Evolutionary conservation across 2,113 vertebrate genomes (phyloP).

Genomic region (Colistium nudipinnis): DNA sequence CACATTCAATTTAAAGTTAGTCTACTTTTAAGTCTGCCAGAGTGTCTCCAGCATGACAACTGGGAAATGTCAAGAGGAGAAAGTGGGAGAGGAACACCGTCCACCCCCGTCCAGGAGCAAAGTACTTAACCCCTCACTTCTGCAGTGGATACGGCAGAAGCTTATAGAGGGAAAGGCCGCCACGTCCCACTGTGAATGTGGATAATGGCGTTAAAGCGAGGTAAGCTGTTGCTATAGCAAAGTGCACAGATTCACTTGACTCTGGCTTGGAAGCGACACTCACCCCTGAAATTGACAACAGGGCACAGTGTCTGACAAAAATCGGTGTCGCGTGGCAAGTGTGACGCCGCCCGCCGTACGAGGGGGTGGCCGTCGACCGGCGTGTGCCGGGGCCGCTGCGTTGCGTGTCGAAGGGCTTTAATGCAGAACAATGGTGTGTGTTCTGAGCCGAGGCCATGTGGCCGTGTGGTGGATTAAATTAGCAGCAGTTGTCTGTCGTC

Average conservation of each 20-base stretch:
- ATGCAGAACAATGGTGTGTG: slow-evolving; percentile 62
- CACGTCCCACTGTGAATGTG: slow-evolving; percentile 27
- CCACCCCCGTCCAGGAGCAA: neutral
- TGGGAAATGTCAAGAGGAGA: neutral
- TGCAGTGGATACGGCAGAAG: slow-evolving; percentile 3
- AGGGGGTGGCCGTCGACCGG: slow-evolving; percentile 21
- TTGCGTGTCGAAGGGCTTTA: slow-evolving; percentile 69
- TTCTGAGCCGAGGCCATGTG: slow-evolving; percentile 53
- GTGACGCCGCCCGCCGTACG: neutral
- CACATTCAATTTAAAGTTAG: neutral
- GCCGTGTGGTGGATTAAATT: slow-evolving; percentile 79
- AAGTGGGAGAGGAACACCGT: slow-evolving; percentile 9
- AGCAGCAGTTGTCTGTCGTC: slow-evolving; percentile 83
- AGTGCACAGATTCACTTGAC: neutral
- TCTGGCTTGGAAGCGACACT: neutral
- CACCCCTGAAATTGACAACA: neutral
- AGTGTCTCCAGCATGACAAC: neutral
- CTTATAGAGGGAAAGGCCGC: slow-evolving; percentile 21
- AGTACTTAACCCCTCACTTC: slow-evolving; percentile 22
- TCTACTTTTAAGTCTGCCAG: neutral
- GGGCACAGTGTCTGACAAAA: slow-evolving; percentile 5
- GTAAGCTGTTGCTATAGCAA: neutral
- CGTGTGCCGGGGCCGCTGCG: slow-evolving; percentile 21
- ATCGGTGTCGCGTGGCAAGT: neutral
- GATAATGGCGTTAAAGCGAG: slow-evolving; percentile 10